phyloP scores from a whole-genome alignment of 2,888 invertebrate species.

The Paralinhomoeus sp. region DNA sequence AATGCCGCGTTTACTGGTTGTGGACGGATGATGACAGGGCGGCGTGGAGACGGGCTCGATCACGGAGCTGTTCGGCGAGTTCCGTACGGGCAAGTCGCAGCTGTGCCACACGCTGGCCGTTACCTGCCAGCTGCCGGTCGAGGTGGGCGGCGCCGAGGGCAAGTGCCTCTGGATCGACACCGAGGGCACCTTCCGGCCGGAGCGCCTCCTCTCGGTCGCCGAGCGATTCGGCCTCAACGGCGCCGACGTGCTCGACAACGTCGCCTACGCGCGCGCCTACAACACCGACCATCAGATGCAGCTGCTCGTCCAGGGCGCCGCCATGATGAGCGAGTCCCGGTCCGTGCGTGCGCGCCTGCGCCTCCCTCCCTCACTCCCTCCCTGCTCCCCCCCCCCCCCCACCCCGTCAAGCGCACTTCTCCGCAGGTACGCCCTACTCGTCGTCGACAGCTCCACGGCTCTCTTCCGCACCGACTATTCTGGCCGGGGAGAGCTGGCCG shows the following conservation, averaged over 20 bases:
- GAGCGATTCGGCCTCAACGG: constrained; percentile 54
- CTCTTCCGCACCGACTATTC: constrained; percentile 77
- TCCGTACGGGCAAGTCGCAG: constrained; percentile 89
- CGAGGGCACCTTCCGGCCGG: constrained; percentile 89
- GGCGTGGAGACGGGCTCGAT: constrained; percentile 96
- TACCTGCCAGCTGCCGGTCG: constrained; percentile 87
- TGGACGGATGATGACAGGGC: too few relatives aligned
- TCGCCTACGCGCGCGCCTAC: constrained; percentile 83
- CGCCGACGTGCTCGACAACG: constrained; percentile 76
- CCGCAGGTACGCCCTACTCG: constrained; percentile 63
- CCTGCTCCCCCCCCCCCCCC: too few relatives aligned
- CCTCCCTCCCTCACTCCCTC: too few relatives aligned
- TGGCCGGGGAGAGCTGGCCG: constrained; percentile 74
- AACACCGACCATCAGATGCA: constrained; percentile 92
- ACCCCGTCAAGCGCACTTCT: too few relatives aligned
- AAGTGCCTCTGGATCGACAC: constrained; percentile 96
- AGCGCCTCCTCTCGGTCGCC: constrained; percentile 73
- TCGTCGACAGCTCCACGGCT: constrained; percentile 90
- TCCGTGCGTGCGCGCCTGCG: constrained; percentile 31
- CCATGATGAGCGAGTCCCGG: constrained; percentile 95
- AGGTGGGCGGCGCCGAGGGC: constrained; percentile 93
- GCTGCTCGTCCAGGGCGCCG: constrained; percentile 65
- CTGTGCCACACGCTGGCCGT: constrained; percentile 87
- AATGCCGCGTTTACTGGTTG: too few relatives aligned
- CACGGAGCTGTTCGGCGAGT: constrained; percentile 91